Percentiles rank a stretch among this genome's conserved stretches.
Evolutionary conservation across 2,113 vertebrate genomes (phyloP).

Genomic region (Upupa epops): DNA sequence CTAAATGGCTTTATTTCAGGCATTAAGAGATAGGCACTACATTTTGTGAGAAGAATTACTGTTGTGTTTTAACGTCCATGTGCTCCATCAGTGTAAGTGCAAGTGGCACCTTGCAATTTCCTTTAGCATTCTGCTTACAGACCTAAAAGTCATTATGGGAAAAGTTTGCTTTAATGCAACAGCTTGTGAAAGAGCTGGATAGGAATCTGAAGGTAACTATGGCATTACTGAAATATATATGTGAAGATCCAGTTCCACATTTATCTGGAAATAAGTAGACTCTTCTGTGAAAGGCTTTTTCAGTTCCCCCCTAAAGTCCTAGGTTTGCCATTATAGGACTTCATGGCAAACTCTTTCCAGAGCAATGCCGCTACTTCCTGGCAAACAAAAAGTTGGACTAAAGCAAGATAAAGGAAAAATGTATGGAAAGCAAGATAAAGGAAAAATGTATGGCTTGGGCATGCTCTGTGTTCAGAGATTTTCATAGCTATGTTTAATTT

Average conservation of each 20-base stretch:
- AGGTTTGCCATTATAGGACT: neutral
- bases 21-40: neutral
- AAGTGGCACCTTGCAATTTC: neutral
- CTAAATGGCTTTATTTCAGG: constrained; percentile 16
- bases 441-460: neutral
- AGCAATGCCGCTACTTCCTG: neutral
- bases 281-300: neutral
- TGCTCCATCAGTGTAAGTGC: neutral
- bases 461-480: neutral
- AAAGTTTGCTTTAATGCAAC: neutral
- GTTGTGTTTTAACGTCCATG: neutral
- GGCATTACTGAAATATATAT: neutral
- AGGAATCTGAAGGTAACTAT: neutral
- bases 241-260: neutral
- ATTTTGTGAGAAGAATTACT: neutral
- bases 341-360: neutral
- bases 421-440: neutral
- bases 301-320: neutral
- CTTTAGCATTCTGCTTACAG: neutral
- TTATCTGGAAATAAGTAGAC: neutral
- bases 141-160: neutral
- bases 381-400: no score
- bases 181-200: neutral
- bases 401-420: neutral
- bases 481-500: neutral